Evolutionary conservation across 2,797 vertebrate genomes (phyloP).

Genomic region (Salarias fasciatus): DNA sequence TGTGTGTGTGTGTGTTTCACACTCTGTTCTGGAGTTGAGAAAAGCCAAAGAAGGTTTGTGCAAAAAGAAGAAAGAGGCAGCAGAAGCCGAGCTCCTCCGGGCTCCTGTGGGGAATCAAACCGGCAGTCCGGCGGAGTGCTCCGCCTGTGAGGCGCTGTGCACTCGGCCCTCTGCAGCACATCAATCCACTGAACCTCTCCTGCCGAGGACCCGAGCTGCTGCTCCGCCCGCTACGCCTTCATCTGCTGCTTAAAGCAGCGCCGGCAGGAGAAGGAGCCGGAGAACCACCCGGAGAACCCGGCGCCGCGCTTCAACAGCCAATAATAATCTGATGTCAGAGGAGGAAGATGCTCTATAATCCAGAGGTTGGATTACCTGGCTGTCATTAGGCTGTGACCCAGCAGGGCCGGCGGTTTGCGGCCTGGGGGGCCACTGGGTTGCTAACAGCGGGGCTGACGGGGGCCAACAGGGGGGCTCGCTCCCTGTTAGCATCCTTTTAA

Average conservation of each 20-base stretch:
- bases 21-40: constrained; percentile 39
- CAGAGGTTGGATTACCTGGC: no score
- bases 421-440: no score
- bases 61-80: no score
- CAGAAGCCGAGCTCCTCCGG: no score
- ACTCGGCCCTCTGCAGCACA: constrained; percentile 69
- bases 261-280: constrained; percentile 67
- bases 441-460: no score
- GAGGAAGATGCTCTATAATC: no score
- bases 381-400: no score
- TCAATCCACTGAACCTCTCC: constrained; percentile 78
- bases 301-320: constrained; percentile 70
- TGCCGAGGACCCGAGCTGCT: constrained; percentile 72
- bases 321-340: no score
- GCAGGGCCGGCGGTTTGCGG: no score
- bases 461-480: no score
- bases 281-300: constrained; percentile 76
- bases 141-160: constrained; percentile 71
- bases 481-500: no score
- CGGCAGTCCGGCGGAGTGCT: no score
- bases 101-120: constrained; percentile 72
- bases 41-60: constrained; percentile 29
- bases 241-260: constrained; percentile 79
- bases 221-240: constrained; percentile 72
- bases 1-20: constrained; percentile 25